Percentiles rank a stretch among this genome's conserved stretches.
Evolutionary conservation across 1,140 invertebrate species (phyloP).

Genomic region (Pseudomyrmex flavicornis): DNA sequence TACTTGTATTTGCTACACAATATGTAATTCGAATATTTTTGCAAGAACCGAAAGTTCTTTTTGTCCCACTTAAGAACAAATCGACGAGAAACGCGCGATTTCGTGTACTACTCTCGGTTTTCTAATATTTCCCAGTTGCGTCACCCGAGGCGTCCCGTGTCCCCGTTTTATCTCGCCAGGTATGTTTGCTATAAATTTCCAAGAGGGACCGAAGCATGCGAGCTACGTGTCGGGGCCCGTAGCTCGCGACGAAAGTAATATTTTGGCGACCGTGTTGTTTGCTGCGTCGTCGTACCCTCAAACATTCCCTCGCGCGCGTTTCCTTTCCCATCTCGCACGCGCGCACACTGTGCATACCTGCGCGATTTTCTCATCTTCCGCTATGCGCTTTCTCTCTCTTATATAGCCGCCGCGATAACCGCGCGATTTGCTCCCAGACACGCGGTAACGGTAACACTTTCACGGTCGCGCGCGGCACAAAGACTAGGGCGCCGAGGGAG

Average conservation of each 20-base stretch:
- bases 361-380: conserved; percentile 14
- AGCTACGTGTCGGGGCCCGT: background rate
- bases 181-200: conserved; percentile 51
- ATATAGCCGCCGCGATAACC: conserved; percentile 4
- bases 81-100: background rate
- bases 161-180: background rate
- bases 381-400: background rate
- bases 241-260: conserved; percentile 6
- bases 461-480: background rate
- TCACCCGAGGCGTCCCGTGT: conserved; percentile 12
- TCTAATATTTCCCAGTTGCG: conserved; percentile 51
- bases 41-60: background rate
- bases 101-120: conserved; percentile 7
- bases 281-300: background rate
- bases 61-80: no score
- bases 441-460: conserved; percentile 5
- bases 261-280: conserved; percentile 20
- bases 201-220: conserved; percentile 26
- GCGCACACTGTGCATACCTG: background rate
- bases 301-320: background rate
- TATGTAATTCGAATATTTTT: background rate
- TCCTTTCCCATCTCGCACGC: background rate
- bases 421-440: conserved; percentile 13
- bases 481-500: background rate
- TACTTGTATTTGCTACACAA: background rate